Conservation (phyloP, 2,113 vertebrate genomes). For the Synodontis membranacea region DNA sequence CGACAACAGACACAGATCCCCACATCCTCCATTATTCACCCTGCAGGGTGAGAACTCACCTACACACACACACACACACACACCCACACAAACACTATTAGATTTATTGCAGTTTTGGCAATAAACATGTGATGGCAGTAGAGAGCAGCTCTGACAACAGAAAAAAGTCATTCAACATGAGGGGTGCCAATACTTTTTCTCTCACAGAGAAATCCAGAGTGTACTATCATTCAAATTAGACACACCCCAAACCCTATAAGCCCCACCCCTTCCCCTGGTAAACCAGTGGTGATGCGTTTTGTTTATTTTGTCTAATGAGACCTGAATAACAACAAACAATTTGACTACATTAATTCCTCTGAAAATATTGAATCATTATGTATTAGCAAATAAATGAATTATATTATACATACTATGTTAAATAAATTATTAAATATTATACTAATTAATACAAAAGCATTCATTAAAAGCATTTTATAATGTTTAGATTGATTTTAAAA, state of each 20-base stretch:
- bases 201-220: neutral
- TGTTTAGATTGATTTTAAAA: no score
- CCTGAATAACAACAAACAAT: neutral
- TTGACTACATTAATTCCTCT: neutral
- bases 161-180: neutral
- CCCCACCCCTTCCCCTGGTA: neutral
- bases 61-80: constrained; percentile 51
- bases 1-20: constrained; percentile 90
- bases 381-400: no score
- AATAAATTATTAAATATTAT: no score
- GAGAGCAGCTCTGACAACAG: neutral
- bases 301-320: neutral
- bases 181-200: no score
- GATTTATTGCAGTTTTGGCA: constrained; percentile 50
- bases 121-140: neutral
- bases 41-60: constrained; percentile 90
- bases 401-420: no score
- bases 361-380: no score
- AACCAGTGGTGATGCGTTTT: neutral
- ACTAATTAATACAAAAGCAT: no score
- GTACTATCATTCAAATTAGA: neutral
- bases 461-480: no score
- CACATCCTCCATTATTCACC: constrained; percentile 90
- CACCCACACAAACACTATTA: constrained; percentile 15
- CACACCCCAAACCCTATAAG: neutral